phyloP scores from a whole-genome alignment of 2,888 invertebrate genomes.

The Melinaea menophilus region DNA sequence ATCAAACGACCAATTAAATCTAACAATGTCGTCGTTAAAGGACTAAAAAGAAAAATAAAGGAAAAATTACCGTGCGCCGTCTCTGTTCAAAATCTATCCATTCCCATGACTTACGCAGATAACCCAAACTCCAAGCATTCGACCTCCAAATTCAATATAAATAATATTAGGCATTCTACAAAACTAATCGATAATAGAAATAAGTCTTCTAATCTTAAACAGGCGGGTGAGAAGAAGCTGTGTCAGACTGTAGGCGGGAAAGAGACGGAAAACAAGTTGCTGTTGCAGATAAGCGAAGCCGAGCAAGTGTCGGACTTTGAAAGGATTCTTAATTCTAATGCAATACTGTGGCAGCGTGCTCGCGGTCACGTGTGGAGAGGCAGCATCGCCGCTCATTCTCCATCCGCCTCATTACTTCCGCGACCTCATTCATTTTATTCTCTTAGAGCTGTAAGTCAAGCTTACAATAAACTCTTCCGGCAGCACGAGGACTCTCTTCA shows the following conservation, averaged over 20 bases:
- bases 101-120: slow-evolving; percentile 69
- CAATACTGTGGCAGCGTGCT: slow-evolving; percentile 69
- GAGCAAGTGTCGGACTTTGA: slow-evolving; percentile 79
- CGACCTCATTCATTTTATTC: slow-evolving; percentile 68
- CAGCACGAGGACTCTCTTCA: slow-evolving; percentile 72
- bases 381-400: slow-evolving; percentile 46
- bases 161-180: slow-evolving; percentile 33
- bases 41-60: slow-evolving; percentile 53
- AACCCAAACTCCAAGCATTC: slow-evolving; percentile 51
- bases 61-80: slow-evolving; percentile 63
- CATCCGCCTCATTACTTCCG: slow-evolving; percentile 52
- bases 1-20: slow-evolving; percentile 38
- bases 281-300: slow-evolving; percentile 79
- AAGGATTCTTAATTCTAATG: slow-evolving; percentile 80
- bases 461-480: slow-evolving; percentile 65
- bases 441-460: slow-evolving; percentile 63
- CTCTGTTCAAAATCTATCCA: slow-evolving; percentile 62
- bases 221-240: slow-evolving; percentile 72
- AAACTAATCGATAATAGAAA: slow-evolving; percentile 56
- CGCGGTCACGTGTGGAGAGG: slow-evolving; percentile 67
- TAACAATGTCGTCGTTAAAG: slow-evolving; percentile 51
- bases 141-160: slow-evolving; percentile 54
- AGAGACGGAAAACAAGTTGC: slow-evolving; percentile 73
- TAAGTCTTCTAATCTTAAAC: slow-evolving; percentile 66
- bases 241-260: slow-evolving; percentile 60